Evolutionary conservation across 2,797 vertebrate species (phyloP), one percentile per base, ranked within the genome.

Genomic region (Microctenopoma lineatum): DNA sequence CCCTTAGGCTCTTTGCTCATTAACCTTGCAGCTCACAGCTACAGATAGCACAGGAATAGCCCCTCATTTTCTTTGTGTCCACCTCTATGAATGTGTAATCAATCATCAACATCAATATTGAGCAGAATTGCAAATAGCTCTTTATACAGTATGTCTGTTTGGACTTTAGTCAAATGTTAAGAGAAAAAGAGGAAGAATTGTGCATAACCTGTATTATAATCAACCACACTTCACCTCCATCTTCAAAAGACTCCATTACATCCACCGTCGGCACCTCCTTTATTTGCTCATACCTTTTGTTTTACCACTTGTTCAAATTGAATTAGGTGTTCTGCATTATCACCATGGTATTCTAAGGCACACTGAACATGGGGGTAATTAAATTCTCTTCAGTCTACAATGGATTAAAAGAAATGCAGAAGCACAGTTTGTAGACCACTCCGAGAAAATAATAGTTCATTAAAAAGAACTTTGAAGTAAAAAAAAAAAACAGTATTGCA

Each of bases 41-140:
- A 21, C 67, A 86, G 85, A 90, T 84, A 79, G 81, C 54, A 71
- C 68, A 55, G 63, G 92, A 92, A 91, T 92, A 92, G 80, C 82
- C 56, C 63, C 72, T 76, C 51, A 73, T 87, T 81, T 87, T 87
- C 83, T 75, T 62, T 7, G 77, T 50, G 75, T 32, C 53, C 63
- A 32, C 27, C 27, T 0, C 0, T 18, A 67, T 68, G 51, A 65
- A 69, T 41, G 74, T 56, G 63, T 53, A 72, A 89, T 89, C 83
- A 83, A 81, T 88, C 72, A 58, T 32, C 15, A 71, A 36, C 58
- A 48, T 84, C 76, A 51, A 78, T 73, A 73, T 42, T 3, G 3
- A 39, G 59, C 66, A 50, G 21, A 78, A 16, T 21, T 25, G 55
- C 61, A 74, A 75, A 67, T 62, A 80, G 59, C 66, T 52, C 26